Percentiles rank a stretch among this genome's conserved stretches.
Evolutionary conservation across 2,888 invertebrate species (phyloP).

Genomic region (Rhingia campestris): DNA sequence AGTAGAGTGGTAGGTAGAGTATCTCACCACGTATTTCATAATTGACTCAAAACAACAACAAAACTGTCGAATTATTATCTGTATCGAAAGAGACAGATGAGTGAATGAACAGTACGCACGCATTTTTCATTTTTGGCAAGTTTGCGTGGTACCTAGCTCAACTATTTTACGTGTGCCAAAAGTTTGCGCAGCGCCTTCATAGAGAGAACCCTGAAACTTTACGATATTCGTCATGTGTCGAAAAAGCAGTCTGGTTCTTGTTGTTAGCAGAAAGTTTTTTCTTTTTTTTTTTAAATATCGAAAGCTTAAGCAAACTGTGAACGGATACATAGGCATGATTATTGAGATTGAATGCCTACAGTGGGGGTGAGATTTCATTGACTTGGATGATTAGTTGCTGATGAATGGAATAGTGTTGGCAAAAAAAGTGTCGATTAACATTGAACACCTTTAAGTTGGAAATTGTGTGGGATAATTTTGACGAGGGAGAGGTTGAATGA

Average conservation of each 20-base stretch:
- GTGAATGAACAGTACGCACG: neutral
- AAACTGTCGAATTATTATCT: conserved; percentile 37
- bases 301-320: conserved; percentile 29
- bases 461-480: too few relatives aligned
- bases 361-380: conserved; percentile 6
- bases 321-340: neutral
- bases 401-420: too few relatives aligned
- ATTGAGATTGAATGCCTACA: neutral
- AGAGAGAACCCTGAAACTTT: conserved; percentile 1
- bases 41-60: conserved; percentile 46
- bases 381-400: neutral
- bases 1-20: conserved; percentile 34
- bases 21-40: conserved; percentile 43
- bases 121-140: conserved; percentile 6
- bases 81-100: conserved; percentile 35
- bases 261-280: conserved; percentile 15
- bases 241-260: conserved; percentile 38
- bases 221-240: conserved; percentile 36
- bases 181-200: conserved; percentile 27
- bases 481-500: too few relatives aligned
- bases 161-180: conserved; percentile 58
- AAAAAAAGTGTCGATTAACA: too few relatives aligned
- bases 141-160: neutral
- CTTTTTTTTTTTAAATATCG: conserved; percentile 21
- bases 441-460: too few relatives aligned